These are phyloP conservation scores for Dryomyza anilis DNA, from an alignment of 2,888 invertebrate genomes.

Conservation along the genomic window DNA sequence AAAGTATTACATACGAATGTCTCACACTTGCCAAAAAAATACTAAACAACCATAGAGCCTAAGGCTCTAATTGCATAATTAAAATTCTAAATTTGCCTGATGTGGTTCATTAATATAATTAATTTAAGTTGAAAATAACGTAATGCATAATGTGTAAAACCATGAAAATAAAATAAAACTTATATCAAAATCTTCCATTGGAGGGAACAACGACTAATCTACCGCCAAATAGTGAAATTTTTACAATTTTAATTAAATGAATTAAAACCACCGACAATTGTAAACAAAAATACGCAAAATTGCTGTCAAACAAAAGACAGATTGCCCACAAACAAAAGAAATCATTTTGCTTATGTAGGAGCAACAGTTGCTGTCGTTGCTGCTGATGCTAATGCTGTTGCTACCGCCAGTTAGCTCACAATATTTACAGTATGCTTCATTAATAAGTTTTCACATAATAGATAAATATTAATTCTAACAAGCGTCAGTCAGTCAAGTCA, in stretches of 20 bases:
- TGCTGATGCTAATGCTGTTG: no score
- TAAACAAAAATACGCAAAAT: no score
- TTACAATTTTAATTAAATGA: background rate
- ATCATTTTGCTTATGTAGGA: no score
- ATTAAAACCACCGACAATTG: no score
- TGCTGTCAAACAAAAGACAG: background rate
- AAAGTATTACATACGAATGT: no score
- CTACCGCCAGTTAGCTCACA: no score
- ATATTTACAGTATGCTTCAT: background rate
- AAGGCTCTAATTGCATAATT: no score
- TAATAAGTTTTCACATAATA: background rate
- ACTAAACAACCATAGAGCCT: no score
- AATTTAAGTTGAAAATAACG: background rate
- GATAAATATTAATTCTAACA: conserved; percentile 1
- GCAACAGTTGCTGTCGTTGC: background rate
- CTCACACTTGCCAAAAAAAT: no score
- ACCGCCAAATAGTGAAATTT: background rate
- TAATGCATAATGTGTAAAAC: conserved; percentile 1
- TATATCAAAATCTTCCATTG: background rate
- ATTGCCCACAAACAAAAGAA: no score
- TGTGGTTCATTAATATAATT: background rate
- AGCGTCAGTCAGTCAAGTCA: no score
- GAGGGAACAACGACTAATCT: background rate
- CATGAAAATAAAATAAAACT: no score
- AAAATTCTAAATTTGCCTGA: background rate